Base-by-base conservation (phyloP, 2,888 invertebrate species). In the Pogonocherus hispidulus region DNA sequence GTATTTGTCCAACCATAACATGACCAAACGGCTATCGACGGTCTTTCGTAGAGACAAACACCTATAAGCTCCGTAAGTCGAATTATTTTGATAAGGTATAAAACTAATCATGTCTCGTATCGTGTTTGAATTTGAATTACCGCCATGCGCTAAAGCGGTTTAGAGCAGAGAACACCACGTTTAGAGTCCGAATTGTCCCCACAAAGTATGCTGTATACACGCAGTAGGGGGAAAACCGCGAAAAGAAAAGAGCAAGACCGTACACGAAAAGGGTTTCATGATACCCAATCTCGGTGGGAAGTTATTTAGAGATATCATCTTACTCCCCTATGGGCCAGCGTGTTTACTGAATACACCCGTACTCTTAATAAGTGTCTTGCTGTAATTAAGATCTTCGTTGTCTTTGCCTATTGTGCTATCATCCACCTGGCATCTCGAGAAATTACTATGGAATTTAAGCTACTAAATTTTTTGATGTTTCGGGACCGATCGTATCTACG, bases 221-320 rank as follows among this genome's bases (percentile, higher is more conserved):
- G n/a, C n/a, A n/a, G n/a, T n/a, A n/a, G 14, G 35, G 56, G 64
- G 57, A 35, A 55, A 23, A 56, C 23, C 47, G 41, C 23, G 5
- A 23, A 37, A 16, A 66, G 32, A 60, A 66, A 66, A 60, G 65
- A 66, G 54, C 44, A 32, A 52, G 52, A 11, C 19, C 11, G 6
- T 52, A 23, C 32, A 23, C 19, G 56, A 63, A 64, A 69, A 64
- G 65, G 67, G 64, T 59, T 67, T 65, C 67, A 56, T 66, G 73
- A 69, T 62, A 73, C 52, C 18, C 66, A 67, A 73, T 73, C 71
- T 62, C 66, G 67, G 73, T 73, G 73, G 73, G 73, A 73, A 73
- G 71, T 44, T 20, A 35, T 37, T 63, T 70, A 16, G 41, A 16
- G 54, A 60, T 68, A 64, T 68, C 64, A 54, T 32, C 46, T 67